A percentile compares a stretch with the other conserved stretches of the same genome.
These are phyloP conservation scores for Tursiops truncatus DNA, from an alignment of 2,113 vertebrate species.

Conservation along the genomic window DNA sequence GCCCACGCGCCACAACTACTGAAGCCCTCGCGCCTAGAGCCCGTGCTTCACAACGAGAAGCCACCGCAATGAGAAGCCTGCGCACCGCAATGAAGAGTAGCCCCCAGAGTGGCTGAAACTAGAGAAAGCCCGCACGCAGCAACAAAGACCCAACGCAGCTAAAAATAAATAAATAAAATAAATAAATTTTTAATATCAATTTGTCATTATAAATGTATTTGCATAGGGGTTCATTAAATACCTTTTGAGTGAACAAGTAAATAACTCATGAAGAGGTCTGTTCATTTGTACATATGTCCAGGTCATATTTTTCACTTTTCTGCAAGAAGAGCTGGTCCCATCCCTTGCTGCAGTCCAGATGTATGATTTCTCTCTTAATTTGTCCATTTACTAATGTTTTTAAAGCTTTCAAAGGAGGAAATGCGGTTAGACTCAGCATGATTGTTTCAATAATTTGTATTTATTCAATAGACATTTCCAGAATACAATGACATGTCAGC, in stretches of 20 bases:
- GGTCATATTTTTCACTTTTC: background rate
- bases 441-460: background rate
- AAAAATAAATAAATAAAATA: too few relatives aligned
- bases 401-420: background rate
- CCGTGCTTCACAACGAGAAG: too few relatives aligned
- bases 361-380: background rate
- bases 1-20: fast-evolving
- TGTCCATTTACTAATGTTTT: background rate
- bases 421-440: background rate
- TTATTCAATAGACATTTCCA: background rate
- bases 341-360: too few relatives aligned
- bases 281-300: too few relatives aligned
- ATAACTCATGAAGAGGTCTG: background rate
- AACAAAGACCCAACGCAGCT: too few relatives aligned
- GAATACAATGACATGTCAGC: background rate
- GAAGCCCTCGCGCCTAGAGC: too few relatives aligned
- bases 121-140: too few relatives aligned
- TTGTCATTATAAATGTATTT: background rate
- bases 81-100: too few relatives aligned
- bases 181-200: too few relatives aligned
- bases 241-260: background rate
- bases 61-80: too few relatives aligned
- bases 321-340: background rate
- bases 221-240: background rate
- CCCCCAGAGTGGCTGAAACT: too few relatives aligned